A percentile compares a stretch with the other conserved stretches of the same genome.
Conservation (phyloP, 2,113 vertebrate genomes). For the Apus apus region DNA sequence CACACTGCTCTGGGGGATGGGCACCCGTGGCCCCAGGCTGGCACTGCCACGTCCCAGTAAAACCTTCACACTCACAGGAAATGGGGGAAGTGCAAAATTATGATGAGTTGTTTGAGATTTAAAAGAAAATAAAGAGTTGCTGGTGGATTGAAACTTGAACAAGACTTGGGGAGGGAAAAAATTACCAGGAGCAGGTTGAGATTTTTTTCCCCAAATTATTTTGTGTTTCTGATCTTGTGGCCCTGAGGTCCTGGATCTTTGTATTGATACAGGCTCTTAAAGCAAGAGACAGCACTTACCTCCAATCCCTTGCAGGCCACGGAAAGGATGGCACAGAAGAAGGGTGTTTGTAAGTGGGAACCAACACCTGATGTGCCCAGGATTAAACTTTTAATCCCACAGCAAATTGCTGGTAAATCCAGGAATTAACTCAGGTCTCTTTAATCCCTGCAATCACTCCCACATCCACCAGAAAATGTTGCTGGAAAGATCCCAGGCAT, state of each 20-base stretch:
- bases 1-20: not conserved
- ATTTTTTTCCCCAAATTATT: not conserved
- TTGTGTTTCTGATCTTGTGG: not conserved
- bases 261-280: not conserved
- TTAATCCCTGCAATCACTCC: not conserved
- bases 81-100: not conserved
- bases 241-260: not conserved
- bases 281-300: not conserved
- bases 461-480: not conserved
- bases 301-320: not conserved
- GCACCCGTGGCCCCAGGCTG: not conserved
- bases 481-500: not conserved
- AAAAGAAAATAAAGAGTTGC: not conserved
- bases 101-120: constrained; percentile 20
- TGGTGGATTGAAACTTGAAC: not conserved
- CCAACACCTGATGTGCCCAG: not conserved
- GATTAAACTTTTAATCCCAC: not conserved
- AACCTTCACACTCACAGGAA: not conserved
- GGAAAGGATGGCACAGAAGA: too few species aligned
- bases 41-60: not conserved
- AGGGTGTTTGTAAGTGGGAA: not conserved
- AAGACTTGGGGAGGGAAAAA: not conserved
- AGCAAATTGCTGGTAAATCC: not conserved
- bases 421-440: not conserved
- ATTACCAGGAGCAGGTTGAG: not conserved